These are phyloP conservation scores for Imbricaverruca yamaguchii DNA, from an alignment of 2,888 invertebrate species.

Conservation along the genomic window DNA sequence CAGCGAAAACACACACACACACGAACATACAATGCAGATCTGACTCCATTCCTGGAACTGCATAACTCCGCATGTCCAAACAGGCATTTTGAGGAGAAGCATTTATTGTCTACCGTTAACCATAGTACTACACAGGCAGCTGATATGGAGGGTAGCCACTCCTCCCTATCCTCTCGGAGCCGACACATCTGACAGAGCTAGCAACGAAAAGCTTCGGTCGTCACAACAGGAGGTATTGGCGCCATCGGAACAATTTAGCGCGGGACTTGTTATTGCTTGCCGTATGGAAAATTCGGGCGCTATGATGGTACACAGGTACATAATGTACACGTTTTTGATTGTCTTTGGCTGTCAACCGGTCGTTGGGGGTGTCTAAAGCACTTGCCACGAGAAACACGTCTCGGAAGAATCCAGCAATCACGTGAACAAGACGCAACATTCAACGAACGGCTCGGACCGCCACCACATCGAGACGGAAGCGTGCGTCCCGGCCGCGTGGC, in stretches of 20 bases:
- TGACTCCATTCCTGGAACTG: too few relatives aligned
- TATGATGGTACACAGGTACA: not conserved
- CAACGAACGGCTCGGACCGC: not conserved
- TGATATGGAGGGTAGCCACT: conserved; percentile 3
- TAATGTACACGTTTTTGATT: not conserved
- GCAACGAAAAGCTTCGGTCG: not conserved
- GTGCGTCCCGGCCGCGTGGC: not conserved
- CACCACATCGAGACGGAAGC: not conserved
- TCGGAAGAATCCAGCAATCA: not conserved
- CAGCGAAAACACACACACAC: not conserved
- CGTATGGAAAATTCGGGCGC: not conserved
- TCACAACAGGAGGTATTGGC: conserved; percentile 12
- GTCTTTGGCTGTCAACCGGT: not conserved
- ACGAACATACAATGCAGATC: too few relatives aligned
- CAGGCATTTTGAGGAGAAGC: not conserved
- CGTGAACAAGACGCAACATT: not conserved
- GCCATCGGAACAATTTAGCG: not conserved
- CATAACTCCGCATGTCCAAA: too few relatives aligned
- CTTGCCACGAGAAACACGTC: not conserved
- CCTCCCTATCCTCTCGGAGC: conserved; percentile 9
- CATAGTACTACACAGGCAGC: conserved; percentile 13
- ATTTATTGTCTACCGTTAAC: conserved; percentile 16
- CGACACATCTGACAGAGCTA: not conserved
- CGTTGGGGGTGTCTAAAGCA: not conserved
- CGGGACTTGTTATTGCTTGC: not conserved